Evolutionary conservation across 2,113 vertebrate genomes (phyloP).

Genomic region (Hemiprocne comata): DNA sequence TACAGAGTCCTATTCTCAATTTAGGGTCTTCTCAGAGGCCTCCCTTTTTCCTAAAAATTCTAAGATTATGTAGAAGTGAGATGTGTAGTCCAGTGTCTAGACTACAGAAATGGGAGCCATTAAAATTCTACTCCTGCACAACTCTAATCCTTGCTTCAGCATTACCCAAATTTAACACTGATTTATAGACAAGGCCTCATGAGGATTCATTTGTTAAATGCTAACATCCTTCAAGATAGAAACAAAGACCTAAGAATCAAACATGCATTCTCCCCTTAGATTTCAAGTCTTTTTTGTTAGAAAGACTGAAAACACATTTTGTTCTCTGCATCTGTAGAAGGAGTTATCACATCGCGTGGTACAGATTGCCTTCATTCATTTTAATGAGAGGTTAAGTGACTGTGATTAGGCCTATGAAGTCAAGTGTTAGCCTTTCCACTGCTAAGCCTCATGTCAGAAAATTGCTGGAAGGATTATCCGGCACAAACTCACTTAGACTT

Average conservation of each 20-base stretch:
- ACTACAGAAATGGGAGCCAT: not conserved
- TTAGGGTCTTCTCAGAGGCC: not conserved
- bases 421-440: slow-evolving; percentile 23
- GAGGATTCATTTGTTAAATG: not conserved
- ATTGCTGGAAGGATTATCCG: slow-evolving; percentile 28
- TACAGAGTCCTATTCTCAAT: not conserved
- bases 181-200: not conserved
- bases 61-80: not conserved
- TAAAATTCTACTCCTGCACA: not conserved
- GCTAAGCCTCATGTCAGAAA: slow-evolving; percentile 26
- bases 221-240: not conserved
- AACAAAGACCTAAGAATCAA: not conserved
- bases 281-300: not conserved
- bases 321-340: not conserved
- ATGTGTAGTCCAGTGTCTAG: not conserved
- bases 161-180: not conserved
- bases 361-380: slow-evolving; percentile 25
- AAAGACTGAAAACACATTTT: not conserved
- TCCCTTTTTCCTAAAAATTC: not conserved
- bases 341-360: not conserved
- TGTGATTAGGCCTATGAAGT: slow-evolving; percentile 35
- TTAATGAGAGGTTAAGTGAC: slow-evolving; percentile 60
- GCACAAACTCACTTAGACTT: slow-evolving; percentile 28
- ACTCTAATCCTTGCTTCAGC: not conserved
- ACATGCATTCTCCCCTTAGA: not conserved